Conservation (phyloP, 2,113 vertebrate genomes). For the Microcebus ravelobensis region DNA sequence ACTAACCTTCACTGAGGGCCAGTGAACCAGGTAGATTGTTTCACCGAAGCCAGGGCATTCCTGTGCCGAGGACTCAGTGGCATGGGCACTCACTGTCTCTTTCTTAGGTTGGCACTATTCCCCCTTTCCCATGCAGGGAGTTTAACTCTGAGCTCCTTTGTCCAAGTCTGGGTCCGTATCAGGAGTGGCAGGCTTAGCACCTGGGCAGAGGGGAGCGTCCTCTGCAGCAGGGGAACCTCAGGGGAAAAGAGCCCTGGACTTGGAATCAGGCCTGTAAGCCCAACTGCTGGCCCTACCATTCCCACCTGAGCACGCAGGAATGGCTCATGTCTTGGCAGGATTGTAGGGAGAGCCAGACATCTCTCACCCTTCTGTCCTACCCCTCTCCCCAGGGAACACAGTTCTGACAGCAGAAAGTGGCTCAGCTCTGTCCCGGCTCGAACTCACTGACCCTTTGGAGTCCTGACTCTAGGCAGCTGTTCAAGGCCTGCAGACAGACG, state of each 20-base stretch:
- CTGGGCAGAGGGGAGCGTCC: neutral
- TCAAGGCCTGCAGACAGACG: neutral
- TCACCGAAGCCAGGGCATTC: neutral
- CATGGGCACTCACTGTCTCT: neutral
- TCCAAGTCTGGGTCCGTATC: neutral
- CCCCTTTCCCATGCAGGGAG: neutral
- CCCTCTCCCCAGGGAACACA: slow-evolving; percentile 57
- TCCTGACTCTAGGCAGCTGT: neutral
- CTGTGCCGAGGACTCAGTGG: neutral
- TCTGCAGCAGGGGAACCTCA: neutral
- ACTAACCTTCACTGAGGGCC: neutral
- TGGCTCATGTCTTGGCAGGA: neutral
- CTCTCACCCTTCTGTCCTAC: neutral
- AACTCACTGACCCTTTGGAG: slow-evolving; percentile 39
- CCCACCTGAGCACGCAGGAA: neutral
- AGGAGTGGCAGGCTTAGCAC: neutral
- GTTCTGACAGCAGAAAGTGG: slow-evolving; percentile 58
- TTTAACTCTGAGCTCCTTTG: neutral
- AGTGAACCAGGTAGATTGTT: neutral
- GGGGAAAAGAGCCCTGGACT: neutral
- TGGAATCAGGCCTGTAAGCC: neutral
- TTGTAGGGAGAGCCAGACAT: neutral
- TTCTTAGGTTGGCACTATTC: neutral
- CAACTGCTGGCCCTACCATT: neutral
- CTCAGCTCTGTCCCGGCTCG: slow-evolving; percentile 41